Conservation (phyloP, 2,888 invertebrate species). For the Crocallis elinguaria region DNA sequence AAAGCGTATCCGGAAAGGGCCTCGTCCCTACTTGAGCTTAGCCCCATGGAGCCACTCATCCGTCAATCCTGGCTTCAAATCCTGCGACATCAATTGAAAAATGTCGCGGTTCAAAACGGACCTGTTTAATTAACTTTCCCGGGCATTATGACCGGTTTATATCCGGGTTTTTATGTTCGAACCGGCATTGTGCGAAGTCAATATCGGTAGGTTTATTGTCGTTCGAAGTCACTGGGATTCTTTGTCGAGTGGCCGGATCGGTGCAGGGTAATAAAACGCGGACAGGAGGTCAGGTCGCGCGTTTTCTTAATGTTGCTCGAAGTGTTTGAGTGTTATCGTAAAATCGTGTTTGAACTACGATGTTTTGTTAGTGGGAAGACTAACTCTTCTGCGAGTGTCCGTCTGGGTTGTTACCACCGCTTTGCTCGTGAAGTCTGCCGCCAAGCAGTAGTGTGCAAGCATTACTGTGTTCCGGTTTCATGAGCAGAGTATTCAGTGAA, state of each 20-base stretch:
- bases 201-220: conserved; percentile 75
- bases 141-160: conserved; percentile 70
- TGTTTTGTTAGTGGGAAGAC: no score
- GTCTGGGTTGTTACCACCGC: no score
- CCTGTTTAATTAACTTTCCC: conserved; percentile 76
- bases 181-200: conserved; percentile 71
- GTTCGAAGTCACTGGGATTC: conserved; percentile 48
- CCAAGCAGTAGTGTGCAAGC: no score
- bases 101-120: conserved; percentile 59
- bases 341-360: no score
- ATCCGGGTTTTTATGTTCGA: conserved; percentile 64
- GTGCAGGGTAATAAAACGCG: background rate
- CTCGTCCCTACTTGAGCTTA: conserved; percentile 8
- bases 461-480: no score
- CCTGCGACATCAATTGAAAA: conserved; percentile 63
- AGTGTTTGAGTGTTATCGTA: no score
- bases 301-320: no score
- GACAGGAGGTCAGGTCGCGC: background rate
- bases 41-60: conserved; percentile 24
- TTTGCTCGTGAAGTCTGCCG: no score
- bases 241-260: conserved; percentile 54
- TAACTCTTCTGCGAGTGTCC: no score
- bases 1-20: conserved; percentile 23
- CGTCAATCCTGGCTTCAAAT: conserved; percentile 39
- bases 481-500: no score